Evolutionary conservation across 2,888 invertebrate species (phyloP).

Genomic region (Zygaena filipendulae): DNA sequence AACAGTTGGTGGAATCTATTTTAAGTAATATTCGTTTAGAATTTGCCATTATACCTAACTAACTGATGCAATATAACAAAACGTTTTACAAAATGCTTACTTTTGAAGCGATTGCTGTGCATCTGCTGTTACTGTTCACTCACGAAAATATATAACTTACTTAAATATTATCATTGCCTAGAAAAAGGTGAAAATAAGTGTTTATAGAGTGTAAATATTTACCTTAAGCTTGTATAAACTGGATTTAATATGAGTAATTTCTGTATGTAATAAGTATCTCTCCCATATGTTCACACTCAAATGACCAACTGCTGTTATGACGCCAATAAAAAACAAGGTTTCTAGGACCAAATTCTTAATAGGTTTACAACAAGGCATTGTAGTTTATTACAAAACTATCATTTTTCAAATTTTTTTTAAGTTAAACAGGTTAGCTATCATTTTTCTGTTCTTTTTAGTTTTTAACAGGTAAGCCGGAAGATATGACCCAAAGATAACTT

Average conservation of each 20-base stretch:
- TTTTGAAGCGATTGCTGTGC: too few relatives aligned
- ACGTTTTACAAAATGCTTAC: too few relatives aligned
- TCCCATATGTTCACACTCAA: slow-evolving; percentile 41
- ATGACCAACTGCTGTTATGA: slow-evolving; percentile 35
- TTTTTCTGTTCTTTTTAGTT: slow-evolving; percentile 3
- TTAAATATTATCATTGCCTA: too few relatives aligned
- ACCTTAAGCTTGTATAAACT: slow-evolving; percentile 39
- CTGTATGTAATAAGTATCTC: slow-evolving; percentile 30
- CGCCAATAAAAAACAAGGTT: slow-evolving; percentile 28
- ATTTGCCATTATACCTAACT: too few relatives aligned
- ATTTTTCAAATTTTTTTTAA: slow-evolving; percentile 2
- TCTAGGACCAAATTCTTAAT: slow-evolving; percentile 27
- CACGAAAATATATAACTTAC: too few relatives aligned
- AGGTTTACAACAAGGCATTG: slow-evolving; percentile 28
- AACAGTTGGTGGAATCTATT: too few relatives aligned
- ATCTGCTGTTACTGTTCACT: too few relatives aligned
- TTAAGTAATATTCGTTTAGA: too few relatives aligned
- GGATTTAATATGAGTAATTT: slow-evolving; percentile 33
- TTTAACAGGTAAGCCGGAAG: neutral
- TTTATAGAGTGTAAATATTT: too few relatives aligned
- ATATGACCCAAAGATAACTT: neutral
- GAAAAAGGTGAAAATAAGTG: too few relatives aligned
- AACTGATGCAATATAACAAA: too few relatives aligned
- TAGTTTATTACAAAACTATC: slow-evolving; percentile 5
- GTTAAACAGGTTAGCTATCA: slow-evolving; percentile 5